Evolutionary conservation across 2,113 vertebrate species (phyloP), one percentile per base, ranked within the genome.

Genomic region (Sebastes schlegelii): DNA sequence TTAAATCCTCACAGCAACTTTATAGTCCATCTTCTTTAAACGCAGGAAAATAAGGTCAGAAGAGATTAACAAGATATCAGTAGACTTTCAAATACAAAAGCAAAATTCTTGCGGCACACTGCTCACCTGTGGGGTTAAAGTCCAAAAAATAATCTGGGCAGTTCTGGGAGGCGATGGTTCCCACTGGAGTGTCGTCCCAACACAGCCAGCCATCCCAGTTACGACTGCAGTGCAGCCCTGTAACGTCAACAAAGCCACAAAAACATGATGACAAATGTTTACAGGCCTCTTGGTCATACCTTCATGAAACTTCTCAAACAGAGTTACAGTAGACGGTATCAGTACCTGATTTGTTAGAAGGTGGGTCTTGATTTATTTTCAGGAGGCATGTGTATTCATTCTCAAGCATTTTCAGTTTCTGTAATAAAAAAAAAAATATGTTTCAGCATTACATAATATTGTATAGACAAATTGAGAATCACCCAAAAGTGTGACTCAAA

Each of bases 191-290:
- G 12, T 92, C 88, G 8, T 88, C 86, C 92, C 92, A 93, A 66
- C 92, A 93, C 67, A 93, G 69, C 86, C 82, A 85, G 13, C 92
- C 90, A 4, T 93, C 92, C 92, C 92, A 93, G 67, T 12, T 85
- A 43, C 80, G 86, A 72, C 76, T 9, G 46, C 92, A 93, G 81
- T 79, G 71, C 61, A 34, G 55, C 1, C 80, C 92, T 93, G 46
- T 4, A 66, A 13, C 63, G 73, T 3, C 70, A 73, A 55, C 14
- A 55, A 42, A 58, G 21, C 21, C 57, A 11, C n/a, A 58, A 21
- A 21, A 58, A 11, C 57, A 58, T 8, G 52, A 54, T 6, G 52
- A 19, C 57, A 54, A 23, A 70, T 9, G 19, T 62, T 55, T 48
- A 13, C 4, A 49, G 17, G n/a, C 1, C 5, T 19, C 6, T 57